These are phyloP conservation scores for Paedocypris sp. DNA, from an alignment of 2,113 vertebrate species.

Conservation along the genomic window DNA sequence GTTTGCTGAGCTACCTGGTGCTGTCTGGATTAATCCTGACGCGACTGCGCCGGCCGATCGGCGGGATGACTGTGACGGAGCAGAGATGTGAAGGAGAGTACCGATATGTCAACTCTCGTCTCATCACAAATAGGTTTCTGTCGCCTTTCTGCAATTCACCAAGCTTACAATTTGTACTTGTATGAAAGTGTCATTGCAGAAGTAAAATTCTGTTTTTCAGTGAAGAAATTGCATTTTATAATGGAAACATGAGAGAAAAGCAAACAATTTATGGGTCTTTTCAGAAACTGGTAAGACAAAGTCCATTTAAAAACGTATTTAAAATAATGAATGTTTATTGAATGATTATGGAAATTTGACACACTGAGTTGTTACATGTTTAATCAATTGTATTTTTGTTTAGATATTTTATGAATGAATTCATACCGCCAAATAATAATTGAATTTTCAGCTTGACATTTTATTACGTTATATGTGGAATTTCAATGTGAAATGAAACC, in stretches of 20 bases:
- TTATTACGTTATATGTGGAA: too few species aligned
- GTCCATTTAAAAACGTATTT: too few species aligned
- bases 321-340: too few species aligned
- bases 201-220: slow-evolving; percentile 47
- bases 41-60: slow-evolving; percentile 80
- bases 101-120: slow-evolving; percentile 87
- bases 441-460: too few species aligned
- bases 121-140: slow-evolving; percentile 89
- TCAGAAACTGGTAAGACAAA: slow-evolving; percentile 75
- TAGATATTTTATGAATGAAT: neutral
- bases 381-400: neutral
- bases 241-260: slow-evolving; percentile 87
- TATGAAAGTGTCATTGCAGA: neutral
- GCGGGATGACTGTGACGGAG: slow-evolving; percentile 87
- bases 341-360: too few species aligned
- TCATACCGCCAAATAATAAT: too few species aligned
- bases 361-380: too few species aligned
- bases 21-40: slow-evolving; percentile 88
- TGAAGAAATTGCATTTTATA: slow-evolving; percentile 98
- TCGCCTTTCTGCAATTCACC: neutral
- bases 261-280: slow-evolving; percentile 81
- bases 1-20: slow-evolving; percentile 87
- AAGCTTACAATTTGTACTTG: neutral
- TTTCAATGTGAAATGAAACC: too few species aligned
- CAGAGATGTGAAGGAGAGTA: slow-evolving; percentile 96